These are phyloP conservation scores for Congeria kusceri DNA, from an alignment of 2,888 invertebrate species.

Conservation along the genomic window DNA sequence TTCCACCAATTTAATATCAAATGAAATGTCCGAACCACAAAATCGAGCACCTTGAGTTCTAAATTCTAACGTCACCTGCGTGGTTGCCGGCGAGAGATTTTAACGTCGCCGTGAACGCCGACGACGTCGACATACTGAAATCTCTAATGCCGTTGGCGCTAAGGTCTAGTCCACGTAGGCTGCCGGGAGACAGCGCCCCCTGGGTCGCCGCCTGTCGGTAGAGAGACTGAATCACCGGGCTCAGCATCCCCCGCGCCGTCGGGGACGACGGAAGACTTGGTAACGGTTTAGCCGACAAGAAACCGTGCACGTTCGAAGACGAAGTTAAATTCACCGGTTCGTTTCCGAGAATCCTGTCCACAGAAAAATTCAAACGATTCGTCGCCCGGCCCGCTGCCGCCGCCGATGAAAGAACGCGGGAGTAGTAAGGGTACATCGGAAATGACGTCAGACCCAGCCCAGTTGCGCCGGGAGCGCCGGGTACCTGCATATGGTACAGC, in stretches of 20 bases:
- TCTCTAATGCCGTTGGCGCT: constrained; percentile 55
- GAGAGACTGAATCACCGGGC: constrained; percentile 43
- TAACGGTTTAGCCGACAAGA: constrained; percentile 18
- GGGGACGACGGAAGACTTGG: constrained; percentile 30
- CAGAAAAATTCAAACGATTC: constrained; percentile 64
- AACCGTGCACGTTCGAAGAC: constrained; percentile 36
- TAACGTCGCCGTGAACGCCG: constrained; percentile 63
- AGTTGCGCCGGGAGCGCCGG: constrained; percentile 24
- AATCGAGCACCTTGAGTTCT: not conserved
- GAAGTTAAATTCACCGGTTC: constrained; percentile 61
- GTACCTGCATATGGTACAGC: constrained; percentile 55
- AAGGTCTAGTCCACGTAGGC: constrained; percentile 56
- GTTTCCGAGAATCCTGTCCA: constrained; percentile 69
- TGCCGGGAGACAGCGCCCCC: constrained; percentile 36
- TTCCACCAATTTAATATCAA: too few species aligned
- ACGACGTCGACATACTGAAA: constrained; percentile 60
- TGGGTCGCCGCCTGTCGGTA: constrained; percentile 40
- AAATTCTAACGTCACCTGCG: constrained; percentile 45
- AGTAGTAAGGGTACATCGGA: constrained; percentile 69
- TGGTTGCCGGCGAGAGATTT: constrained; percentile 60
- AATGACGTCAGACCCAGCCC: constrained; percentile 56
- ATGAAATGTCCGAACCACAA: not conserved
- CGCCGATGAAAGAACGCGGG: constrained; percentile 63
- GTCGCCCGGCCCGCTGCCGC: constrained; percentile 57
- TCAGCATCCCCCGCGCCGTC: constrained; percentile 21